Percentiles rank a stretch among this genome's conserved stretches.
Conservation (phyloP, 2,797 vertebrate genomes). For the Heteromormyrus szaboi region DNA sequence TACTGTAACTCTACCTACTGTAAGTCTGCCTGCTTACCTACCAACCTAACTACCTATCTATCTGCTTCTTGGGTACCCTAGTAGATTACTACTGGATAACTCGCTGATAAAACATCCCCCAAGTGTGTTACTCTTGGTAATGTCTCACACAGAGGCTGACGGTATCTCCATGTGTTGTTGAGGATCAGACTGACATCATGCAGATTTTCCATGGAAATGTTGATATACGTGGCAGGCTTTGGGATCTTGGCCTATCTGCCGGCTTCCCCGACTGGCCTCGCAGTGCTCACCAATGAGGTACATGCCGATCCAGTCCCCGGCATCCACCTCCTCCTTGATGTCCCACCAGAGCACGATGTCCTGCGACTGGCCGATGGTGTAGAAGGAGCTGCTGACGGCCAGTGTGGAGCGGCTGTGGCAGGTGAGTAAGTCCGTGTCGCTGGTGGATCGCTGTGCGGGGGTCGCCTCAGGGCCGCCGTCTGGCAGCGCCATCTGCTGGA, state of each 20-base stretch:
- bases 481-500: constrained; percentile 73
- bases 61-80: neutral
- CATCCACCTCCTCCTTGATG: constrained; percentile 84
- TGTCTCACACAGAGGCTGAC: too few species aligned
- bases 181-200: neutral
- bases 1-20: neutral
- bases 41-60: neutral
- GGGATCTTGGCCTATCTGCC: neutral
- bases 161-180: neutral
- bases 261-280: neutral
- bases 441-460: constrained; percentile 74
- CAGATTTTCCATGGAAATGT: neutral
- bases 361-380: constrained; percentile 73
- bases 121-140: neutral
- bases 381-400: constrained; percentile 76
- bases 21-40: neutral
- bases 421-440: constrained; percentile 79
- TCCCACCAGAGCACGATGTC: constrained; percentile 80
- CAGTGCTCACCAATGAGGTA: constrained; percentile 76
- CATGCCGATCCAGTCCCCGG: constrained; percentile 88
- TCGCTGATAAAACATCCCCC: neutral
- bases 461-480: constrained; percentile 53
- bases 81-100: neutral
- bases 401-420: constrained; percentile 78
- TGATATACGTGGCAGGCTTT: neutral